phyloP scores from a whole-genome alignment of 2,113 vertebrate genomes.

The Cinclus cinclus region DNA sequence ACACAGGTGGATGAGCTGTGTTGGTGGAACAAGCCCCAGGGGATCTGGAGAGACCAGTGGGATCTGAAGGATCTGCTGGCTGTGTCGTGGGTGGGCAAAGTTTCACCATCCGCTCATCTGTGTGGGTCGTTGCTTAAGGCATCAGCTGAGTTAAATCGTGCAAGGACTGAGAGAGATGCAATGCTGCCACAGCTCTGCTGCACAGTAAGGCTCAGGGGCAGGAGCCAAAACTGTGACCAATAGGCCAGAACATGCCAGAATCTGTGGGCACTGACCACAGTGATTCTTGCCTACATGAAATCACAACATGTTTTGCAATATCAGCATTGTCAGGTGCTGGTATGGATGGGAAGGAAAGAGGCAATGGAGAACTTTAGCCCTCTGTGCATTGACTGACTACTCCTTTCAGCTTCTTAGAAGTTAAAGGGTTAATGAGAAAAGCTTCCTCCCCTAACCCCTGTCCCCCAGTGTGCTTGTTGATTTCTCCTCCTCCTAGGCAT shows the following conservation, averaged over 20 bases:
- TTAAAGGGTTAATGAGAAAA: conserved; percentile 21
- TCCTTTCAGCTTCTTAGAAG: not conserved
- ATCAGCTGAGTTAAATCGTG: not conserved
- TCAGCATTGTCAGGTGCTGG: not conserved
- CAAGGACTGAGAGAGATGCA: not conserved
- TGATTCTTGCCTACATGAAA: not conserved
- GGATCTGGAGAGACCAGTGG: not conserved
- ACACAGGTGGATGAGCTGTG: not conserved
- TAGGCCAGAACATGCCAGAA: not conserved
- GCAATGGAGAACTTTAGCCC: not conserved
- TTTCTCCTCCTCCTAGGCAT: conserved; percentile 21
- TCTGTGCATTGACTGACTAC: not conserved
- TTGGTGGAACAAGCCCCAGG: not conserved
- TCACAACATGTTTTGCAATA: accelerated
- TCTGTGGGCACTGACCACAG: no score
- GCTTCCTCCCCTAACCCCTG: not conserved
- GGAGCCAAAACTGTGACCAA: not conserved
- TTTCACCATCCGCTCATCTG: not conserved
- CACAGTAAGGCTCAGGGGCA: not conserved
- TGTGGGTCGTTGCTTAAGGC: not conserved
- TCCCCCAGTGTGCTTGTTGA: not conserved
- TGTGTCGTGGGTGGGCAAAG: accelerated
- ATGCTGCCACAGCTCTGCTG: not conserved
- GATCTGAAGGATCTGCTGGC: not conserved
- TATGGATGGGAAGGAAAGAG: not conserved